Conservation (phyloP, 2,888 invertebrate species). For the Drosophila paranaensis region DNA sequence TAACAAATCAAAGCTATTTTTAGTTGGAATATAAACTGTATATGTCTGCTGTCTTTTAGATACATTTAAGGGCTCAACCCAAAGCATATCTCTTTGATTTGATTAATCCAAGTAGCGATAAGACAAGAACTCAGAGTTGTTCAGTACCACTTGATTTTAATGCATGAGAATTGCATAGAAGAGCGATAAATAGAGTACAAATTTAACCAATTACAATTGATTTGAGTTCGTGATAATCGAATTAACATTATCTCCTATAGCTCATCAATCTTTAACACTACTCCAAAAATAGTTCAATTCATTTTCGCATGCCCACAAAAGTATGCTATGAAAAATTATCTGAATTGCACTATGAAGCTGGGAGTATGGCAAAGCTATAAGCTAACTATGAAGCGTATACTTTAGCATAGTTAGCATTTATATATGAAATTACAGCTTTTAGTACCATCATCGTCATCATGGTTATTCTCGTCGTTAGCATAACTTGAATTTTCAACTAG, state of each 20-base stretch:
- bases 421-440: background rate
- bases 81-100: too few relatives aligned
- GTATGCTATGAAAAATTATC: background rate
- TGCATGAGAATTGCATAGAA: background rate
- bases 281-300: background rate
- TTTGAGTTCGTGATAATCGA: too few relatives aligned
- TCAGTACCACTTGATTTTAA: background rate
- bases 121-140: too few relatives aligned
- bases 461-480: background rate
- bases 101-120: too few relatives aligned
- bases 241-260: background rate
- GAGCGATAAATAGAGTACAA: too few relatives aligned
- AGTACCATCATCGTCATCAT: background rate
- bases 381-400: background rate
- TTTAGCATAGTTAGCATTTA: background rate
- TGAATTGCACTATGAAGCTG: background rate
- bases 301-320: background rate
- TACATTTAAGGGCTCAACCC: too few relatives aligned
- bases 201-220: too few relatives aligned
- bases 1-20: background rate
- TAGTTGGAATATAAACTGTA: too few relatives aligned
- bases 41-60: too few relatives aligned
- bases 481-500: constrained; percentile 10
- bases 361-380: too few relatives aligned
- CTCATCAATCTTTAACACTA: too few relatives aligned